Conservation (phyloP, 2,888 invertebrate genomes). For the Erebia epiphron region DNA sequence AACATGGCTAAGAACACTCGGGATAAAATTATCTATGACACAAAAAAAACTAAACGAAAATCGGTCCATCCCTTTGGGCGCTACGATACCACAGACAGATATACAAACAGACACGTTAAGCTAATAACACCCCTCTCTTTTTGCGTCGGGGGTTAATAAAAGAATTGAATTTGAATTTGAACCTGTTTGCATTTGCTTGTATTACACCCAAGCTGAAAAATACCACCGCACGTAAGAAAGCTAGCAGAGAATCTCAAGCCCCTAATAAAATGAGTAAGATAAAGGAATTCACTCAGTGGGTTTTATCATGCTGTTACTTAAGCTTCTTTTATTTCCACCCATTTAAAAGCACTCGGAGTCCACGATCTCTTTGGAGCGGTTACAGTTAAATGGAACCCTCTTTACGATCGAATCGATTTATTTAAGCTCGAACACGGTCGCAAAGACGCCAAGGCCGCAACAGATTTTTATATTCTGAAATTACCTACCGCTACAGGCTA, state of each 20-base stretch:
- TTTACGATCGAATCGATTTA: slow-evolving; percentile 30
- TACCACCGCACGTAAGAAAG: background rate
- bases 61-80: no score
- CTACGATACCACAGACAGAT: no score
- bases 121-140: no score
- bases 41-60: no score
- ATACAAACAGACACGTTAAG: no score
- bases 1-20: no score
- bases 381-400: slow-evolving; percentile 32
- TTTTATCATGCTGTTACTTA: slow-evolving; percentile 22
- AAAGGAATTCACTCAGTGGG: slow-evolving; percentile 15
- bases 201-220: background rate
- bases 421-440: slow-evolving; percentile 5
- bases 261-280: slow-evolving; percentile 8
- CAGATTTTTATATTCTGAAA: no score
- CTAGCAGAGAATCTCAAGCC: background rate
- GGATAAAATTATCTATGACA: no score
- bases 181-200: background rate
- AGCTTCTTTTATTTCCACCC: slow-evolving; percentile 17
- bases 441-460: background rate
- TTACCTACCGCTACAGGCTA: no score
- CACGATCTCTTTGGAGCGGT: slow-evolving; percentile 23
- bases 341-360: slow-evolving; percentile 25
- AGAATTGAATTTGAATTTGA: no score
- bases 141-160: no score